Base-by-base conservation (phyloP, 2,888 invertebrate genomes). In the Argyra leucocephala region DNA sequence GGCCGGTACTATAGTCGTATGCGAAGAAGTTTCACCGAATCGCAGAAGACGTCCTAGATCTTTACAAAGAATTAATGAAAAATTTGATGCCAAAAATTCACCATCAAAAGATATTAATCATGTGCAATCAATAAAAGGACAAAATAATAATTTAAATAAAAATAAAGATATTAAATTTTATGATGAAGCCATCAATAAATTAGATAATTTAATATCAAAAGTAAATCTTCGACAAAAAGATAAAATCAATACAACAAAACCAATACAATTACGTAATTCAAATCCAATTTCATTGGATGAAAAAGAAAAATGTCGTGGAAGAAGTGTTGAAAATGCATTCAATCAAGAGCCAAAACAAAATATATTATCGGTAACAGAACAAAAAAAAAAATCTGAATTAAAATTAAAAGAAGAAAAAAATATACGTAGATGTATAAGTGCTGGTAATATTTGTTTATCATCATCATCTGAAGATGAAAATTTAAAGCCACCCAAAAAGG, bases 1-100 rank as follows among this genome's bases (percentile, higher is more conserved):
- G 67, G 83, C 83, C 18, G 84, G 84, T 31, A 83, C 83, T 48
- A 73, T 84, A 69, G 76, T 84, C 65, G 79, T 84, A 64, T 78
- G 80, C 64, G 81, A 83, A 66, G 83, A 83, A 65, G 81, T 77
- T 73, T 79, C 81, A 61, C 72, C 69, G 65, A 73, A 73, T 67
- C 76, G 76, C 22, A 71, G 76, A 10, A 76, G 79, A 9, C 73
- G 79, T 21, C 73, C 70, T 2, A 61, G 6, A 61, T 26, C 61
- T n/a, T 21, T 21, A 2, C 61, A 24, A 7, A 31, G 31, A 31
- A 61, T 61, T n/a, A 9, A 7, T 18, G 24, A 24, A 61, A 26
- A 23, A 22, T 21, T 22, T 59, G n/a, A 61, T 61, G 26, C 21
- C 10, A 48, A 48, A 48, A 48, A 48, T 48, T 31, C 15, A 48